Percentiles rank a stretch among this genome's conserved stretches.
Evolutionary conservation across 2,797 vertebrate genomes (phyloP).

Genomic region (Leucoraja ocellata): DNA sequence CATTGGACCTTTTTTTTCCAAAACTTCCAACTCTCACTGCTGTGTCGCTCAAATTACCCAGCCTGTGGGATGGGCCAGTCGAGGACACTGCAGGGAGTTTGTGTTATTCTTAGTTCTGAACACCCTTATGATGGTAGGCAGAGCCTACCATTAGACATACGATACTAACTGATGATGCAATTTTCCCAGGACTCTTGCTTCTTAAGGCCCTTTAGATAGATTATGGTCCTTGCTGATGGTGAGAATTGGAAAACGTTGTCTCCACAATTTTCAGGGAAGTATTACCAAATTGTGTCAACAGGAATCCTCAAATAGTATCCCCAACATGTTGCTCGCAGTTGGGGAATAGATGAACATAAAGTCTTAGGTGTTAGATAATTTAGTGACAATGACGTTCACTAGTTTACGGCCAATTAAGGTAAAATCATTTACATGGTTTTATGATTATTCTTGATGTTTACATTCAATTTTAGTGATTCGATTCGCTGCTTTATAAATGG

Average conservation of each 20-base stretch:
- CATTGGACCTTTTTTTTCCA: conserved; percentile 13
- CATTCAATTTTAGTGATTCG: not conserved
- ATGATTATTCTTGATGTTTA: not conserved
- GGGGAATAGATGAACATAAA: not conserved
- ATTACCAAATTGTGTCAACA: not conserved
- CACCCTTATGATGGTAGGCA: not conserved
- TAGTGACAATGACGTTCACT: not conserved
- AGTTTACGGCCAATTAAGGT: not conserved
- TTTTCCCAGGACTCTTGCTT: not conserved
- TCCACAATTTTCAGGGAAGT: not conserved
- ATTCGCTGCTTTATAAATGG: not conserved
- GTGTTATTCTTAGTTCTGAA: not conserved
- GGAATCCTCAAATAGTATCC: not conserved
- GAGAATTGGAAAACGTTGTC: not conserved
- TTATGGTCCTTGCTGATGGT: not conserved
- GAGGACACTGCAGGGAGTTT: not conserved
- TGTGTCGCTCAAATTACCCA: too few relatives aligned
- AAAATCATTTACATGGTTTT: not conserved
- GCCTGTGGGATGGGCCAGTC: not conserved
- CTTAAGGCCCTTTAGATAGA: too few relatives aligned
- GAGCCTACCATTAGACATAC: not conserved
- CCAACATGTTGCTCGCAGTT: not conserved
- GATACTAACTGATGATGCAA: too few relatives aligned
- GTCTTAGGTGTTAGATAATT: not conserved
- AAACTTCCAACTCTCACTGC: not conserved